A percentile compares a stretch with the other conserved stretches of the same genome.
phyloP scores from a whole-genome alignment of 1,140 invertebrate species.

The Aphaenogaster floridana region DNA sequence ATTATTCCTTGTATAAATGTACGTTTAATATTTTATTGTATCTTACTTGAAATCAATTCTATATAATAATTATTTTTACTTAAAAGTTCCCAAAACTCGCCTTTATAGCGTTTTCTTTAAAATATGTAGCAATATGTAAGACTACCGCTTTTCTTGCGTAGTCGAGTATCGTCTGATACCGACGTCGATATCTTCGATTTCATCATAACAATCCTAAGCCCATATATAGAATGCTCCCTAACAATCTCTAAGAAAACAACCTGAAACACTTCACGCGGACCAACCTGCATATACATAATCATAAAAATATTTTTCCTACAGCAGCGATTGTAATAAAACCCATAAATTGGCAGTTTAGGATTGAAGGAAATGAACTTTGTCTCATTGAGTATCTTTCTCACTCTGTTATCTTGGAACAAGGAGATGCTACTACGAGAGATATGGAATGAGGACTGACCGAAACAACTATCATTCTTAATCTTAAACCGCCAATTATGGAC shows the following conservation, averaged over 20 bases:
- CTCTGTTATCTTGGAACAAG: not conserved
- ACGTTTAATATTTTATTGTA: not conserved
- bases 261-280: not conserved
- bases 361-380: not conserved
- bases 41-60: not conserved
- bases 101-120: not conserved
- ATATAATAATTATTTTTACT: not conserved
- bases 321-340: not conserved
- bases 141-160: not conserved
- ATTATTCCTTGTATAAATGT: not conserved
- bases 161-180: not conserved
- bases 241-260: not conserved
- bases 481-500: not conserved
- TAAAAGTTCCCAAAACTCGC: not conserved
- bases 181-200: constrained; percentile 1
- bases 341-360: not conserved
- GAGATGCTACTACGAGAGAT: not conserved
- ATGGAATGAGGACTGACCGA: not conserved
- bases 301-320: not conserved
- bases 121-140: not conserved
- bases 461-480: not conserved
- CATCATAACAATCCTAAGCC: constrained; percentile 5
- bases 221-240: not conserved
- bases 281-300: not conserved
- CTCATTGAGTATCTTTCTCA: not conserved